Evolutionary conservation across 2,888 invertebrate species (phyloP), one percentile per base, ranked within the genome.

Genomic region (Eulithis testata): DNA sequence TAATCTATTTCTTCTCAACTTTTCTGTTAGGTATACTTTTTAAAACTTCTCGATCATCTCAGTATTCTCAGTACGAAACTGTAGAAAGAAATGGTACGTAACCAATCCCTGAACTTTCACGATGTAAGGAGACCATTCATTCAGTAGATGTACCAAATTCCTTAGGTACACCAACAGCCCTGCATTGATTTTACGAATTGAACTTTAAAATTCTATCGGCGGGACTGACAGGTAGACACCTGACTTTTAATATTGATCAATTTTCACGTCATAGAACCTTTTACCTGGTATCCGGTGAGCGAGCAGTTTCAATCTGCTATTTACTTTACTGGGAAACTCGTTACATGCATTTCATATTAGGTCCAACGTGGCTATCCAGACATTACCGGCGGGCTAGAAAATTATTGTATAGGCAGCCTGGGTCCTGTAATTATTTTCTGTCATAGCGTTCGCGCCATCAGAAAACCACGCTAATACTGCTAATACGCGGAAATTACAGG

Each of bases 151-250:
- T 47, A 47, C 14, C 14, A 47, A 47, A 7, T 47, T 44, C 40
- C 60, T 60, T 57, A 47, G 47, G 14, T 60, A 60, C 45, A 65
- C 53, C 65, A 65, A 60, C 53, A 63, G 68, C 52, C 65, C 60
- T 66, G 64, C 76, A 82, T 80, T 80, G 79, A 82, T 82, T 83
- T 74, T 77, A 77, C 76, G 82, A 79, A 79, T 77, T 81, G 78
- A 81, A 82, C 80, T 86, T 84, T 84, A 81, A 81, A 84, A 78
- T 81, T 71, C 60, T 65, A 73, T 53, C 75, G 60, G 62, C 62
- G 61, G 76, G 75, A 77, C 80, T 81, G 79, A 80, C 80, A 77
- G 67, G 69, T 73, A 79, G 81, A 76, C 76, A 76, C 56, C 69
- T 74, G 70, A 59, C 71, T 74, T 67, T 66, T 63, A 73, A 73